phyloP scores from a whole-genome alignment of 2,888 invertebrate genomes.

The Drosophila pullipes region DNA sequence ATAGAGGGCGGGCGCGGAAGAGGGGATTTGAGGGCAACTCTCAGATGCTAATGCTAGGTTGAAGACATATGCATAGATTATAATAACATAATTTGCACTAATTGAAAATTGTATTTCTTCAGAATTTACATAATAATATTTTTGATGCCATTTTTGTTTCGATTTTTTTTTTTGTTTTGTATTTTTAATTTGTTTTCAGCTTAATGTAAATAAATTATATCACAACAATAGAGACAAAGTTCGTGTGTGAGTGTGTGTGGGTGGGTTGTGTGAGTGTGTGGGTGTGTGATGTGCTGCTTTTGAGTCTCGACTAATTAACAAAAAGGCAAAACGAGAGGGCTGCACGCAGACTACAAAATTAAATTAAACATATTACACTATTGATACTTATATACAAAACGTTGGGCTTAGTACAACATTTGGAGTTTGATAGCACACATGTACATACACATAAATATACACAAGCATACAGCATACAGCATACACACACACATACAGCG shows the following conservation, averaged over 20 bases:
- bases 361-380: conserved; percentile 25
- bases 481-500: conserved; percentile 16
- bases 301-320: conserved; percentile 28
- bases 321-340: conserved; percentile 32
- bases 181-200: conserved; percentile 37
- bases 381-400: conserved; percentile 40
- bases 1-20: neutral
- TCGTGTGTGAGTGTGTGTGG: conserved; percentile 40
- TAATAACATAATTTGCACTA: conserved; percentile 72
- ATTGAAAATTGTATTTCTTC: conserved; percentile 63
- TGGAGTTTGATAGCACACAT: conserved; percentile 7
- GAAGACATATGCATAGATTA: conserved; percentile 48
- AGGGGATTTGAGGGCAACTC: neutral
- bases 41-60: conserved; percentile 31
- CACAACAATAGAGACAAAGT: conserved; percentile 84
- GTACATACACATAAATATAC: conserved; percentile 9
- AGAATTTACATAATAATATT: conserved; percentile 30
- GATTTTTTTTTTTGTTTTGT: neutral
- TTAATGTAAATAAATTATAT: conserved; percentile 83
- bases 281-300: conserved; percentile 9
- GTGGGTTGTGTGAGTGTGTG: conserved; percentile 7
- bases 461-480: neutral
- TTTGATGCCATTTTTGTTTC: conserved; percentile 26
- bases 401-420: conserved; percentile 43
- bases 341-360: conserved; percentile 38